Base-by-base conservation (phyloP, 2,888 invertebrate genomes). In the Drosophila rellima region DNA sequence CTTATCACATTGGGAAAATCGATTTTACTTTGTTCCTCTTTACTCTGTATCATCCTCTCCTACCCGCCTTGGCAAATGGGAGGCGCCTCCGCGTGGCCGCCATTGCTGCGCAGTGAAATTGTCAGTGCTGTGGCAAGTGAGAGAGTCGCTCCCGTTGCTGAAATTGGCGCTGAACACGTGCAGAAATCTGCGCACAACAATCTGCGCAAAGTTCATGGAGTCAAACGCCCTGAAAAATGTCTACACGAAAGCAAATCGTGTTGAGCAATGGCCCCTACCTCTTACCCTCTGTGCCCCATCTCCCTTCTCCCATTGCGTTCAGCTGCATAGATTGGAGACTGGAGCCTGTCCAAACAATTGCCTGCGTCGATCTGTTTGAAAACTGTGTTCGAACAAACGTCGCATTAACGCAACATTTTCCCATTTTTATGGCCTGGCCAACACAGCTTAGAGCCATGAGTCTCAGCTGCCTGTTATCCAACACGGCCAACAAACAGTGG, bases 341-440 rank as follows among this genome's bases (percentile, higher is more conserved):
- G 39, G 55, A 54, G 74, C 60, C 71, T 84, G 87, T 84, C 87
- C 73, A 83, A 84, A 85, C 87, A 80, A 87, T 87, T 82, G 85
- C 74, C 80, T 65, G 79, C 78, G 83, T 87, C 85, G 85, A 85
- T 85, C 85, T 80, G 71, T 87, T 86, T 84, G 84, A 78, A 86
- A 84, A 77, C 82, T 78, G 85, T 85, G 87, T 85, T 84, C 72
- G 82, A 86, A 80, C 85, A 84, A 87, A 85, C 85, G 78, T 87
- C 82, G 85, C 85, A 85, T 85, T 84, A 87, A 85, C 88, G 80
- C 88, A 85, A 87, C 85, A 85, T 88, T 85, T 86, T 80, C 75
- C 74, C 67, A 80, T 80, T 82, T 80, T 76, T 83, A 74, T 82
- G 78, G 78, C 74, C 76, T 72, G 74, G 62, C 64, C 69, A 50